Conservation (phyloP, 2,888 invertebrate species). For the Amiota mariae region DNA sequence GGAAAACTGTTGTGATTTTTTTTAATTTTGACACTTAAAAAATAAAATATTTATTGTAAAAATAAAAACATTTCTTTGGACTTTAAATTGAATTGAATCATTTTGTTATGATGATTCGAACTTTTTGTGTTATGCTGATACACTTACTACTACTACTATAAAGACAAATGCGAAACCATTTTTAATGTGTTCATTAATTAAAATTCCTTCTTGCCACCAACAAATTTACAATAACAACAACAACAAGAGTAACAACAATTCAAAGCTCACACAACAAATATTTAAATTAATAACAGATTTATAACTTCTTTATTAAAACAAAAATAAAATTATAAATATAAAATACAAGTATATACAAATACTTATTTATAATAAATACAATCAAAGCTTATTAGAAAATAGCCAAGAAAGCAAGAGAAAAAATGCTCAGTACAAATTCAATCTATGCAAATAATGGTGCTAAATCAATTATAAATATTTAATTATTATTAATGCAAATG, state of each 20-base stretch:
- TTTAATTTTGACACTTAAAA: background rate
- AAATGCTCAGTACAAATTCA: constrained; percentile 26
- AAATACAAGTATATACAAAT: too few species aligned
- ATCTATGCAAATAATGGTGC: constrained; percentile 56
- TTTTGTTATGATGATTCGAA: background rate
- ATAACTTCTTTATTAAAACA: background rate
- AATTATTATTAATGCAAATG: constrained; percentile 64
- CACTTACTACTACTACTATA: background rate
- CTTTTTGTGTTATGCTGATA: background rate
- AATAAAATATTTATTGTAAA: background rate
- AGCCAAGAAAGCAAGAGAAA: constrained; percentile 6
- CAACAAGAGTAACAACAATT: background rate
- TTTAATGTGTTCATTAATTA: background rate
- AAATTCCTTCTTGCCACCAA: background rate
- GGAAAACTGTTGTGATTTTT: background rate
- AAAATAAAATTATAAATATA: background rate
- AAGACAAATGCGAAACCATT: constrained; percentile 6
- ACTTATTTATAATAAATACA: background rate
- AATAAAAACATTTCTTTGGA: constrained; percentile 21
- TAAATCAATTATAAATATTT: constrained; percentile 67
- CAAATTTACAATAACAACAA: constrained; percentile 14
- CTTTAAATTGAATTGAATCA: background rate
- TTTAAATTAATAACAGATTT: constrained; percentile 16
- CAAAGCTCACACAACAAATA: constrained; percentile 17
- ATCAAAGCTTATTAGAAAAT: constrained; percentile 22